Percentiles rank a stretch among this genome's conserved stretches.
Evolutionary conservation across 2,113 vertebrate genomes (phyloP).

Genomic region (Nycticorax nycticorax): DNA sequence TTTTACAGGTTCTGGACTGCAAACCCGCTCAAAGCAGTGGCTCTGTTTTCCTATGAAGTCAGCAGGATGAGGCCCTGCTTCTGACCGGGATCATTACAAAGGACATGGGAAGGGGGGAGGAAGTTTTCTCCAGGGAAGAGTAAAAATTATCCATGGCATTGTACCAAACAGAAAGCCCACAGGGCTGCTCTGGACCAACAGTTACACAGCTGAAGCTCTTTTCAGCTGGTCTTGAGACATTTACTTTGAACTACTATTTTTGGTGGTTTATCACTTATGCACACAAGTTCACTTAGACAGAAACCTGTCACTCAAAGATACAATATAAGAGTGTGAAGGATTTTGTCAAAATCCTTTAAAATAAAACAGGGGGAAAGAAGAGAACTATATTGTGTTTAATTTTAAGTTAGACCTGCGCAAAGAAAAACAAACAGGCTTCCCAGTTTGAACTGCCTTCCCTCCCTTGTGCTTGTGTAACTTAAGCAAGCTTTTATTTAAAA

Average conservation of each 20-base stretch:
- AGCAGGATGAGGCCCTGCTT: background rate
- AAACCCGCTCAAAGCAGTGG: background rate
- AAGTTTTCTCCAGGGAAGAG: background rate
- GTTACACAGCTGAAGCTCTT: background rate
- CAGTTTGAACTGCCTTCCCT: background rate
- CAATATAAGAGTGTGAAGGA: background rate
- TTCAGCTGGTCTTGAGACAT: background rate
- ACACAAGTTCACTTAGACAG: background rate
- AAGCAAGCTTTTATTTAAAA: constrained; percentile 56
- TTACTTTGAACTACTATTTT: background rate
- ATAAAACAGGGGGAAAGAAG: background rate
- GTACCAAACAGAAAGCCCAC: background rate
- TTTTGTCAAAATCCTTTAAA: background rate
- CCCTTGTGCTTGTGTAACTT: constrained; percentile 21
- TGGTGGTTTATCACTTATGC: background rate
- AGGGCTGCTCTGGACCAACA: background rate
- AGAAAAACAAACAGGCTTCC: constrained; percentile 26
- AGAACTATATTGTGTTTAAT: background rate
- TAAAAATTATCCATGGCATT: background rate
- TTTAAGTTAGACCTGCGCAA: constrained; percentile 36
- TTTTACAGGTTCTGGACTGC: background rate
- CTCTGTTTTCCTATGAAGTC: background rate
- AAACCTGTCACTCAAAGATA: background rate
- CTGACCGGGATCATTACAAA: background rate
- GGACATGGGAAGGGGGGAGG: background rate